These are phyloP conservation scores for Oryzias curvinotus DNA, from an alignment of 2,113 vertebrate species.

Conservation along the genomic window DNA sequence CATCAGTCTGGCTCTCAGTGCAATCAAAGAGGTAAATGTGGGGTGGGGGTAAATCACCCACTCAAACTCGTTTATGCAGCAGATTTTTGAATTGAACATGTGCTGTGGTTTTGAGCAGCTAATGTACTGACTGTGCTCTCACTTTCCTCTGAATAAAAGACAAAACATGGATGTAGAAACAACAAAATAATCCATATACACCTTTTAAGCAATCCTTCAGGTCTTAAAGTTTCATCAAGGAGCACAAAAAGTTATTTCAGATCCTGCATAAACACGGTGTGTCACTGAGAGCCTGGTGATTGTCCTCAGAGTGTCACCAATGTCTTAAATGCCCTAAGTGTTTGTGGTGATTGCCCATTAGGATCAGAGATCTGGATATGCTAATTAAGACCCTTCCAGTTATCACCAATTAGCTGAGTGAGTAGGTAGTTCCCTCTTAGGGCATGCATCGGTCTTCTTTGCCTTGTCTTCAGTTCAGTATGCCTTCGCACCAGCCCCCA, in stretches of 20 bases:
- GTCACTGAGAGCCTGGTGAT: constrained; percentile 11
- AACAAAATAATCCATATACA: background rate
- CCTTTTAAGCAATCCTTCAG: background rate
- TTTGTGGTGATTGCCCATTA: constrained; percentile 76
- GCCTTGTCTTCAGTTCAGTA: constrained; percentile 59
- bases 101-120: too few relatives aligned
- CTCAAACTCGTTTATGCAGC: constrained; percentile 52
- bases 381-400: constrained; percentile 70
- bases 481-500: constrained; percentile 14
- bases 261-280: background rate
- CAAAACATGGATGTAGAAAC: too few relatives aligned
- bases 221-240: background rate
- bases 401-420: constrained; percentile 75
- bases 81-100: constrained; percentile 15
- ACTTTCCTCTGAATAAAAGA: too few relatives aligned
- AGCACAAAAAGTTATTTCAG: background rate
- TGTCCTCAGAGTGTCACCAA: constrained; percentile 30
- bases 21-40: constrained; percentile 58
- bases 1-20: constrained; percentile 55
- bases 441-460: constrained; percentile 65
- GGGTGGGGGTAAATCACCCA: constrained; percentile 51
- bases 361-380: constrained; percentile 76
- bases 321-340: constrained; percentile 64
- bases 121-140: too few relatives aligned
- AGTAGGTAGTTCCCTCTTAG: constrained; percentile 63